These are phyloP conservation scores for Phoronis australis DNA, from an alignment of 2,888 invertebrate genomes.

Conservation along the genomic window DNA sequence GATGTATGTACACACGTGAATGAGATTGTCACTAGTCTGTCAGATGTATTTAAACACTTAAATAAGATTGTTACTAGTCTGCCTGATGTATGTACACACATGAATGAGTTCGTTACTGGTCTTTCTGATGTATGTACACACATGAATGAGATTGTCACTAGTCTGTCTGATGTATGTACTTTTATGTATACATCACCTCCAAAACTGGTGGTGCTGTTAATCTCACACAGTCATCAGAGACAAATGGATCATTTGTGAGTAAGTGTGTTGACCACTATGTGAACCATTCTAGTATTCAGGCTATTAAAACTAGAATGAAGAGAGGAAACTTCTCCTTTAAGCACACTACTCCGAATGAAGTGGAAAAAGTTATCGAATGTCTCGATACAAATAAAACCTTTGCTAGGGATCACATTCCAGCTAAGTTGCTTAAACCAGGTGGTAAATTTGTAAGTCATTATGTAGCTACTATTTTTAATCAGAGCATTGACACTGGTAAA, in stretches of 20 bases:
- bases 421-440: conserved; percentile 3
- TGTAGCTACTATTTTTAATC: not conserved
- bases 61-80: too few relatives aligned
- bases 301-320: not conserved
- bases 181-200: not conserved
- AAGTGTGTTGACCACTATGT: not conserved
- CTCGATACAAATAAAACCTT: conserved; percentile 2
- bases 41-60: too few relatives aligned
- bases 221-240: not conserved
- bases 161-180: too few relatives aligned
- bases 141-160: too few relatives aligned
- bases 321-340: not conserved
- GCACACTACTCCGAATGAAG: not conserved
- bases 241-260: not conserved
- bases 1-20: too few relatives aligned
- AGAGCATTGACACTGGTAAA: not conserved
- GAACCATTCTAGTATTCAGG: not conserved
- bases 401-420: conserved; percentile 2
- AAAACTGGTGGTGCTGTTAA: not conserved
- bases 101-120: too few relatives aligned
- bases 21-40: too few relatives aligned
- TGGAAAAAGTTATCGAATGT: not conserved
- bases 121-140: too few relatives aligned
- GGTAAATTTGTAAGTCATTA: not conserved
- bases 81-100: too few relatives aligned